Evolutionary conservation across 2,888 invertebrate species (phyloP).

Genomic region (Drosophila helvetica): DNA sequence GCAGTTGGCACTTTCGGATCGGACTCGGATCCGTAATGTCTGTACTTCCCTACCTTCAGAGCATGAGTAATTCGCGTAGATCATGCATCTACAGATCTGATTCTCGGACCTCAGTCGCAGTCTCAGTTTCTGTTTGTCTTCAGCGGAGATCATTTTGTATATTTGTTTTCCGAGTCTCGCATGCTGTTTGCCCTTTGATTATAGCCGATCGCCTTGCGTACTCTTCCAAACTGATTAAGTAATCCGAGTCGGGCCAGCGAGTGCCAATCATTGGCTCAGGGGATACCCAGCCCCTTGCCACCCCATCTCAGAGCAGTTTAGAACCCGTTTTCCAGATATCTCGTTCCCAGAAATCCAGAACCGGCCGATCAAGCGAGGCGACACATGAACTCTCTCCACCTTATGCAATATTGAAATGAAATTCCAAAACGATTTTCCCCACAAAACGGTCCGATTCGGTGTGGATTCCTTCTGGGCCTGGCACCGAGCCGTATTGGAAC

Average conservation of each 20-base stretch:
- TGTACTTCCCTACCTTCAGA: slow-evolving; percentile 26
- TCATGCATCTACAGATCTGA: neutral
- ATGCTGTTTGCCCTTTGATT: slow-evolving; percentile 29
- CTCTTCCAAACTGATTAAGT: slow-evolving; percentile 23
- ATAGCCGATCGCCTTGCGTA: slow-evolving; percentile 16
- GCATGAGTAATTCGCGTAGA: neutral
- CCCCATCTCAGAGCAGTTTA: slow-evolving; percentile 19
- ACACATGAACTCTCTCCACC: neutral
- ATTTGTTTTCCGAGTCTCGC: slow-evolving; percentile 14
- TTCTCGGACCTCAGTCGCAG: slow-evolving; percentile 2
- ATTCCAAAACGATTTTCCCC: slow-evolving; percentile 45
- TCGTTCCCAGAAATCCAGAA: slow-evolving; percentile 5
- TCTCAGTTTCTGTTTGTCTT: slow-evolving; percentile 5
- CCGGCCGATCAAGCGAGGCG: neutral
- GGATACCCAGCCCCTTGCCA: slow-evolving; percentile 8
- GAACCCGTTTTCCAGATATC: slow-evolving; percentile 26
- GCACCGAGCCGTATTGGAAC: slow-evolving; percentile 13
- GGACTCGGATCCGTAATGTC: slow-evolving; percentile 29
- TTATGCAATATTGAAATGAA: slow-evolving; percentile 1
- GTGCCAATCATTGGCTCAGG: neutral
- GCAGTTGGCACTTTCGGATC: slow-evolving; percentile 35
- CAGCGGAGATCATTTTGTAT: slow-evolving; percentile 5
- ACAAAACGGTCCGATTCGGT: neutral
- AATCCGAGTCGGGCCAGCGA: slow-evolving; percentile 7
- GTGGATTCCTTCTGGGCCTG: slow-evolving; percentile 12